These are phyloP conservation scores for Brachymystax lenok DNA, from an alignment of 2,797 vertebrate genomes.

Conservation along the genomic window DNA sequence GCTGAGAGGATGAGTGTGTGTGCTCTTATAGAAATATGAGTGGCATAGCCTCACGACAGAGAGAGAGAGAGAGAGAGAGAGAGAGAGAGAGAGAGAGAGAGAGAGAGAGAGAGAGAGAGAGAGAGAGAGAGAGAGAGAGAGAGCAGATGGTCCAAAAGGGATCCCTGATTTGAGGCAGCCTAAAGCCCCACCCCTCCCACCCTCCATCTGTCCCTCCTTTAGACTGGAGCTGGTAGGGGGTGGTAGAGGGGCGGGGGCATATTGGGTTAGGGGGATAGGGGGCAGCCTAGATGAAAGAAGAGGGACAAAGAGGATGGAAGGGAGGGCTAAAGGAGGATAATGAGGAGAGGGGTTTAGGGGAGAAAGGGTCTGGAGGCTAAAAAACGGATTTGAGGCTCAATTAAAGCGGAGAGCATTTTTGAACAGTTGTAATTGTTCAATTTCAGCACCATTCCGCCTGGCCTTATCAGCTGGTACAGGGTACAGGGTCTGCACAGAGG, in stretches of 20 bases:
- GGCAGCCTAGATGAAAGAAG: constrained; percentile 60
- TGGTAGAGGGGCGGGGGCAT: constrained; percentile 64
- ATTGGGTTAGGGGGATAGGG: constrained; percentile 70
- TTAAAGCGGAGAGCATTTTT: constrained; percentile 51
- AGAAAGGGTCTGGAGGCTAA: constrained; percentile 48
- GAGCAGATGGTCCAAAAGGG: constrained; percentile 79
- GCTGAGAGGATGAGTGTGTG: constrained; percentile 47
- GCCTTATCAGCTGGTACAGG: constrained; percentile 40
- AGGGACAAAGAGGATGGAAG: constrained; percentile 64
- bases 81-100: constrained; percentile 53
- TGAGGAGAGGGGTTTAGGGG: constrained; percentile 57
- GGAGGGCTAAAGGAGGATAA: constrained; percentile 55
- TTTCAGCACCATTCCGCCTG: constrained; percentile 40
- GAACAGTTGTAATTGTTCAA: constrained; percentile 56
- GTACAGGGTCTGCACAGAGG: constrained; percentile 13
- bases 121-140: constrained; percentile 27
- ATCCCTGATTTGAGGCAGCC: constrained; percentile 69
- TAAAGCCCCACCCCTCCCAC: constrained; percentile 71
- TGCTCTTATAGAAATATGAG: constrained; percentile 38
- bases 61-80: constrained; percentile 26
- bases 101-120: constrained; percentile 25
- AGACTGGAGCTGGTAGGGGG: constrained; percentile 65
- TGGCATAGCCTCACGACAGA: constrained; percentile 54
- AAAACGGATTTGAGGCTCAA: constrained; percentile 57
- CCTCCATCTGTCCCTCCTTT: constrained; percentile 80